Evolutionary conservation across 2,113 vertebrate species (phyloP).

Genomic region (Perca fluviatilis): DNA sequence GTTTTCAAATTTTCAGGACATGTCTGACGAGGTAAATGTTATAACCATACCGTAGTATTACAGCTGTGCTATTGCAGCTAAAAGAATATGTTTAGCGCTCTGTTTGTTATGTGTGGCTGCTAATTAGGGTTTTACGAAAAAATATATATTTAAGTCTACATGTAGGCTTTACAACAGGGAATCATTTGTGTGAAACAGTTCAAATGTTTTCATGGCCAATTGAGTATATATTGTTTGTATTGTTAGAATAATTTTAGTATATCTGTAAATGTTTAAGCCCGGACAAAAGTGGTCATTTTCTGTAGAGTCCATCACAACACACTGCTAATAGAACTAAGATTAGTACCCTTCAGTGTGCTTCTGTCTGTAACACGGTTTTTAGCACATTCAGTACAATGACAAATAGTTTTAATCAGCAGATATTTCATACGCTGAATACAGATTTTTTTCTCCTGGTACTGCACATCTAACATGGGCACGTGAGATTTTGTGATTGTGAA

Average conservation of each 20-base stretch:
- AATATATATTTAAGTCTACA: background rate
- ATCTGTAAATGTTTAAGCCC: background rate
- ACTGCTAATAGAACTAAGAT: background rate
- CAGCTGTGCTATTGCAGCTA: background rate
- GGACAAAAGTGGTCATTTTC: too few relatives aligned
- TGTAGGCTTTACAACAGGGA: background rate
- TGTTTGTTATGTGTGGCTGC: background rate
- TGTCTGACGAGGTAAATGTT: background rate
- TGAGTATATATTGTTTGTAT: background rate
- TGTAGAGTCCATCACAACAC: background rate
- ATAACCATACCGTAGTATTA: background rate
- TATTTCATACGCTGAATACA: background rate
- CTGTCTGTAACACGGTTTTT: background rate
- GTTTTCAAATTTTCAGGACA: background rate
- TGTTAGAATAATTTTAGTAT: background rate
- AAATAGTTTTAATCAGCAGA: background rate
- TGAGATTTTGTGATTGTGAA: background rate
- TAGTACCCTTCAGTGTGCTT: background rate
- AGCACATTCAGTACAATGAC: background rate
- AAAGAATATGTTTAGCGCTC: background rate
- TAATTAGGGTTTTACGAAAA: background rate
- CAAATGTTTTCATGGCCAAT: background rate
- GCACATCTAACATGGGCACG: background rate
- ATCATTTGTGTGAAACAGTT: background rate
- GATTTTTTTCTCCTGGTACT: background rate